These are phyloP conservation scores for Miltochrista miniata DNA, from an alignment of 2,888 invertebrate genomes.

Conservation along the genomic window DNA sequence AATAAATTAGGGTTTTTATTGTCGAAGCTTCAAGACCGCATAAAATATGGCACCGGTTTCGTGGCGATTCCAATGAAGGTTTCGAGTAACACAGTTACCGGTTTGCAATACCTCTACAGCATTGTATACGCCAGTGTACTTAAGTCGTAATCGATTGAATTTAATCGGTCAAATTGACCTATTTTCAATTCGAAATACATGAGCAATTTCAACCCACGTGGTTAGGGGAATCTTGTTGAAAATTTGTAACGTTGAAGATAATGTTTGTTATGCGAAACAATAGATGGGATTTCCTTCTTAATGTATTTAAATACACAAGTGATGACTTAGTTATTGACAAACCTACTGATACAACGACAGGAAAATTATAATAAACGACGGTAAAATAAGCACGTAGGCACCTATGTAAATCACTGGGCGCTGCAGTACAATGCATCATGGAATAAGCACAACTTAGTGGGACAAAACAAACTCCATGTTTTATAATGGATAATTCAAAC, in stretches of 20 bases:
- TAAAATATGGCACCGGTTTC: constrained; percentile 32
- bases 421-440: no score
- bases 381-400: constrained; percentile 29
- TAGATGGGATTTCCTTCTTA: neutral
- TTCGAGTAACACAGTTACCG: constrained; percentile 34
- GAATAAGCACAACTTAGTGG: no score
- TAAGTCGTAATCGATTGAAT: constrained; percentile 49
- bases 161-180: constrained; percentile 48
- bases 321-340: neutral
- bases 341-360: constrained; percentile 19
- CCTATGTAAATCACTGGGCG: neutral
- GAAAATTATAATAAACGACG: constrained; percentile 33
- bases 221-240: constrained; percentile 19
- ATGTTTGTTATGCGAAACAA: constrained; percentile 5
- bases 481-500: no score
- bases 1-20: constrained; percentile 52
- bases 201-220: constrained; percentile 42
- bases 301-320: neutral
- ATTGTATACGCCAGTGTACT: constrained; percentile 37
- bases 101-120: constrained; percentile 42
- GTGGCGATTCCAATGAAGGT: constrained; percentile 43
- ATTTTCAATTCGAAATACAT: constrained; percentile 44
- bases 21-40: constrained; percentile 47
- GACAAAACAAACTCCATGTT: no score
- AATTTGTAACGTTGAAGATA: constrained; percentile 16